phyloP scores from a whole-genome alignment of 2,797 vertebrate species.

The Rhinichthys osculus region DNA sequence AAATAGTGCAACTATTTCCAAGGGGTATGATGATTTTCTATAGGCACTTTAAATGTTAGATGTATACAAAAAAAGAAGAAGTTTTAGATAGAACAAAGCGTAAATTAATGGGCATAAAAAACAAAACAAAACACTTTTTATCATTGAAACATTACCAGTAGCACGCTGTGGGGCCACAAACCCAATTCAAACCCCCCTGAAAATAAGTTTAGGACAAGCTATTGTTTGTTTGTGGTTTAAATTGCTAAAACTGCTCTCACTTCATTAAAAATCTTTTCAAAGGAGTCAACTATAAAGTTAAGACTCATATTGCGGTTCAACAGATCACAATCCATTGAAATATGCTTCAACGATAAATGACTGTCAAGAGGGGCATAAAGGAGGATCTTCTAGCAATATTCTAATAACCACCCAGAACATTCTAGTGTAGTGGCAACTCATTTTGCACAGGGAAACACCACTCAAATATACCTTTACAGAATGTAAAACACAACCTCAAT shows the following conservation, averaged over 20 bases:
- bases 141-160: neutral
- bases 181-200: neutral
- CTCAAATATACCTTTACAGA: neutral
- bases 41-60: neutral
- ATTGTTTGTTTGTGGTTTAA: neutral
- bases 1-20: too few relatives aligned
- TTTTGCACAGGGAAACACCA: neutral
- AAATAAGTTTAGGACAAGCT: neutral
- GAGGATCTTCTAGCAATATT: neutral
- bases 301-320: neutral
- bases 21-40: too few relatives aligned
- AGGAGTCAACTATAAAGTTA: neutral
- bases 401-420: neutral
- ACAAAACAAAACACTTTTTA: neutral
- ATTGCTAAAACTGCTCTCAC: neutral
- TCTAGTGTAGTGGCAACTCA: too few relatives aligned
- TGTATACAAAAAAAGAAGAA: neutral
- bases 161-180: too few relatives aligned
- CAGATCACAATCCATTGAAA: neutral
- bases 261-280: neutral
- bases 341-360: neutral
- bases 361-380: neutral
- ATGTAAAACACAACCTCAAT: neutral
- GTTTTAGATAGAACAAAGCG: neutral
- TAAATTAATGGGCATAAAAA: too few relatives aligned